Base-by-base conservation (phyloP, 1,140 invertebrate species). In the Chironomus tepperi region DNA sequence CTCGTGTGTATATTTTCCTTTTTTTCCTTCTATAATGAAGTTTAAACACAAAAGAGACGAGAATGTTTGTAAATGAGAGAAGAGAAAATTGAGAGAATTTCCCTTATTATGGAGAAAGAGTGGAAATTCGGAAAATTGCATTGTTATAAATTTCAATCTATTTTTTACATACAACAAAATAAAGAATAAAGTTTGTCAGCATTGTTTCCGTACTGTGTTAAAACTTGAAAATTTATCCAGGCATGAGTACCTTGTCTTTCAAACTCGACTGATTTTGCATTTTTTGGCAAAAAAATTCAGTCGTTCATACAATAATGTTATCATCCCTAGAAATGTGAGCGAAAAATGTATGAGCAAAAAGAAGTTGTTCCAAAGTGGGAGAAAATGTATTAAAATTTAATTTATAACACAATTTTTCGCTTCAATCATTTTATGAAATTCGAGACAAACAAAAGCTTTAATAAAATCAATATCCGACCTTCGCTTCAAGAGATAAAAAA, bases 91-190 rank as follows among this genome's bases (percentile, higher is more conserved):
- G 47, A 15, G 12, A 57, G 47, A 15, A 57, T 34, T 2, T n/a
- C n/a, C n/a, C n/a, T 2, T 34, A 34, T 34, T 34, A 2, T 34
- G 9, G 8, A 57, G 12, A 57, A 15, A 1, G 47, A 57, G 47
- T 2, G 47, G n/a, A 57, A 57, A 57, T 57, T 57, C 47, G 47
- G 47, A n/a, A 57, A 57, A 57, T 57, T 57, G 47, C 47, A 57
- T 57, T 57, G 24, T 34, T 1, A 2, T 34, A 1, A 34, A 2
- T 34, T 34, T 2, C 24, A 34, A 34, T 2, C 24, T 34, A 34
- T 34, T 34, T 34, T 2, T 5, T 34, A 34, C 2, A 1, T 34
- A 34, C 5, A 34, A 34, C 5, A 34, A 34, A 34, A 34, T n/a
- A n/a, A n/a, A n/a, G n/a, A n/a, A n/a, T n/a, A n/a, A n/a, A n/a